Base-by-base conservation (phyloP, 2,797 vertebrate species). In the Ficedula albicollis region DNA sequence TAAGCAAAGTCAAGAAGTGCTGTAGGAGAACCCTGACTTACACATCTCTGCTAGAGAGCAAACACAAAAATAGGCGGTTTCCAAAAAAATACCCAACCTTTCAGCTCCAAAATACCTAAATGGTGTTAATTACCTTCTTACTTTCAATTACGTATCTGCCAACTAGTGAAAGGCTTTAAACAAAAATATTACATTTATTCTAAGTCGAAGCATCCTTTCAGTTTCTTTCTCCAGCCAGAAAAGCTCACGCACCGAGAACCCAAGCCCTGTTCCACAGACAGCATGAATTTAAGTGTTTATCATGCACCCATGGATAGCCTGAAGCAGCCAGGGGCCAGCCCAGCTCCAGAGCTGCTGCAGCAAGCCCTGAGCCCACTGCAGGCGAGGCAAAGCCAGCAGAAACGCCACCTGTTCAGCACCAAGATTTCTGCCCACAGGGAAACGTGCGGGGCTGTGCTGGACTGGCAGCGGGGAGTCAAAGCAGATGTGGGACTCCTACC, bases 391-490 rank as follows among this genome's bases (percentile, higher is more conserved):
- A 60, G 52, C 18, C 46, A 77, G 52, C 49, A 88, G 66, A 62
- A 85, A 59, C 29, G 49, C 13, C 81, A 84, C 75, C 66, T 89
- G 44, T 15, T n/a, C 15, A 66, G 48, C 3, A 5, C 83, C 3
- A 23, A 36, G 41, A 43, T 66, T 29, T 81, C 74, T 95, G 73
- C 67, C 59, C 89, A 62, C 67, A 21, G 10, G 17, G 84, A 95
- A 52, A 79, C 5, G 8, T 11, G 63, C 13, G 68, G 56, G 69
- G 77, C 67, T 44, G 29, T 10, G 54, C 56, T 64, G 76, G 25
- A n/a, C 15, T 15, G 27, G 54, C 64, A 80, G n/a, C 0, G 0
- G 27, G 56, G 43, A 87, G 22, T 29, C 67, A 70, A 82, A 87
- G 80, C 58, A 95, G 48, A 49, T 55, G 72, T 70, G 78, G 64